Evolutionary conservation across 23 tunicate genomes (phyloP), one percentile per base, ranked within the genome.

Genomic region (Corella eumyota): DNA sequence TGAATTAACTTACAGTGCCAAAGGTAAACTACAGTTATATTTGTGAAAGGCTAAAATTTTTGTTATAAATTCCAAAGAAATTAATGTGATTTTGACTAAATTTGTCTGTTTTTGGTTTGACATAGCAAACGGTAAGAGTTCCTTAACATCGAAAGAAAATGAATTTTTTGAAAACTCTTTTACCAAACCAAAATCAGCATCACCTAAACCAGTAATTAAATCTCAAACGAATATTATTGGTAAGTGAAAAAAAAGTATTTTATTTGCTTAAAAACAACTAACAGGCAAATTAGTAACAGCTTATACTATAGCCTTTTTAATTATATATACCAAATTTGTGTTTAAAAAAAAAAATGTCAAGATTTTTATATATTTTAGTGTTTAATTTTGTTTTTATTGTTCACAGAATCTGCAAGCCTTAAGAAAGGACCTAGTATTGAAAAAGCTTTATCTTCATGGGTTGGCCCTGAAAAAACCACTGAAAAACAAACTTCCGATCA

Each of bases 351-450:
- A 24, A 13, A 53, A 24, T 20, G 23, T 9, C n/a, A 6, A 24
- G 19, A 20, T 9, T 53, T 17, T 17, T 15, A 20, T 53, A 15
- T 15, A 20, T 53, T 53, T 53, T 7, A 13, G n/a, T 53, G 59
- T 20, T 53, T 53, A 15, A 53, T 53, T 6, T 53, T 53, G 19
- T 21, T 20, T 20, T 20, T 13, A 20, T 53, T 53, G 9, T 53
- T 53, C 23, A 53, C 48, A 44, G 15, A 28, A 33, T 11, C 34
- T 3, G 4, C 25, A 58, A 56, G 36, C 25, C 28, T 57, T 6
- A 7, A 2, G 25, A 72, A 61, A 74, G 92, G 92, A 17, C 92
- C 92, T 4, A 73, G 81, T 60, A 78, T 82, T 31, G 75, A 82
- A 32, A 40, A 44, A 48, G 92, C 92, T 15, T 28, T 82, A 58